Evolutionary conservation across 2,113 vertebrate species (phyloP).

Genomic region (Azemiops feae): DNA sequence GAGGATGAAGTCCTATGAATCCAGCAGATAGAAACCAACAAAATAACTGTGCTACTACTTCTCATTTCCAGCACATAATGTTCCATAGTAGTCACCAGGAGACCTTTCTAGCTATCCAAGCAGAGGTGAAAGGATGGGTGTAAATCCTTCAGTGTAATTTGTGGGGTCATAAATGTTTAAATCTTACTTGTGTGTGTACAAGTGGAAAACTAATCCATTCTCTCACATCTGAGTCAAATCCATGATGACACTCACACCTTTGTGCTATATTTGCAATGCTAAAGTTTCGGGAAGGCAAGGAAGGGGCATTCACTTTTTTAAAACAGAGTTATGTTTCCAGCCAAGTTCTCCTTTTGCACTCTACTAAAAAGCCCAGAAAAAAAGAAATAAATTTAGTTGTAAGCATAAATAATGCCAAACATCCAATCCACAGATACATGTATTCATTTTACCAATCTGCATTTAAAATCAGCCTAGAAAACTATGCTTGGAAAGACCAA

Average conservation of each 20-base stretch:
- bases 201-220: background rate
- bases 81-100: background rate
- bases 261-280: background rate
- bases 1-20: background rate
- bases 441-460: background rate
- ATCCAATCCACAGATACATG: constrained; percentile 22
- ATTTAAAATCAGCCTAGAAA: constrained; percentile 38
- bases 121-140: constrained; percentile 9
- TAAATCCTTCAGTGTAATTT: background rate
- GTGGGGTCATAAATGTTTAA: background rate
- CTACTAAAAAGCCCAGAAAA: background rate
- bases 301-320: background rate
- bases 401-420: constrained; percentile 32
- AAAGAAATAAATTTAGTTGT: background rate
- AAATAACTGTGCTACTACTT: background rate
- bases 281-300: background rate
- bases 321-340: background rate
- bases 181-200: background rate
- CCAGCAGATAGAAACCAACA: background rate
- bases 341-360: background rate
- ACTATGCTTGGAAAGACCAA: constrained; percentile 32
- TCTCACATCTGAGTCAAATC: background rate
- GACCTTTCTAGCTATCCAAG: background rate
- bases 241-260: background rate
- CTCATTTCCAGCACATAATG: background rate